phyloP scores from a whole-genome alignment of 1,140 invertebrate genomes.

The Bombus difficillimus region DNA sequence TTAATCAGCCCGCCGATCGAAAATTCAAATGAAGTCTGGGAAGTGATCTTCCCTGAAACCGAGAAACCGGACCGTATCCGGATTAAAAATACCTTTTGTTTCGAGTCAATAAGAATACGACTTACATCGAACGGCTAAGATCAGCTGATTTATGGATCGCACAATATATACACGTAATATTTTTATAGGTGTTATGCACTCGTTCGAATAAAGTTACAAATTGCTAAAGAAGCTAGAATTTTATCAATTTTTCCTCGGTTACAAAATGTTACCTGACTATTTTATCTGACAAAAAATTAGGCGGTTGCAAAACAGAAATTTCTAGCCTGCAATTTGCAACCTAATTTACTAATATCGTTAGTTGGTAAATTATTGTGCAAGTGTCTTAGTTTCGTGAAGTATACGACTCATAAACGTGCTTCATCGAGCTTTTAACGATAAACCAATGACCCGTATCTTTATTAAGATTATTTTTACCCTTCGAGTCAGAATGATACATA shows the following conservation, averaged over 20 bases:
- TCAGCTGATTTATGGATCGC: no score
- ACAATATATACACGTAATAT: neutral
- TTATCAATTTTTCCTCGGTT: neutral
- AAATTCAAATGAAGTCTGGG: constrained; percentile 7
- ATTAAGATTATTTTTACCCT: neutral
- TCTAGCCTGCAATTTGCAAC: neutral
- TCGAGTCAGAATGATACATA: no score
- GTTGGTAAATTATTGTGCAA: neutral
- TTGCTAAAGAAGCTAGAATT: no score
- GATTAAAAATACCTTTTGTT: constrained; percentile 8
- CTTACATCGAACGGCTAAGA: neutral
- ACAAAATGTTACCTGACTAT: neutral
- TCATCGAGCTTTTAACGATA: neutral
- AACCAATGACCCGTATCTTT: neutral
- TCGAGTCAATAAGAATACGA: neutral
- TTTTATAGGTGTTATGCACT: neutral
- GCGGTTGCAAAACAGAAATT: neutral
- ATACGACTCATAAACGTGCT: neutral
- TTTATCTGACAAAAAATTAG: neutral
- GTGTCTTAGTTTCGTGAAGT: no score
- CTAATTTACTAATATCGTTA: neutral
- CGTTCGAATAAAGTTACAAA: neutral
- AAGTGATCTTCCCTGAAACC: constrained; percentile 12
- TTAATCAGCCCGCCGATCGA: constrained; percentile 1
- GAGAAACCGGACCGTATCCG: constrained; percentile 5